These are phyloP conservation scores for Drosophila athabasca DNA, from an alignment of 1,140 invertebrate species.

Conservation along the genomic window DNA sequence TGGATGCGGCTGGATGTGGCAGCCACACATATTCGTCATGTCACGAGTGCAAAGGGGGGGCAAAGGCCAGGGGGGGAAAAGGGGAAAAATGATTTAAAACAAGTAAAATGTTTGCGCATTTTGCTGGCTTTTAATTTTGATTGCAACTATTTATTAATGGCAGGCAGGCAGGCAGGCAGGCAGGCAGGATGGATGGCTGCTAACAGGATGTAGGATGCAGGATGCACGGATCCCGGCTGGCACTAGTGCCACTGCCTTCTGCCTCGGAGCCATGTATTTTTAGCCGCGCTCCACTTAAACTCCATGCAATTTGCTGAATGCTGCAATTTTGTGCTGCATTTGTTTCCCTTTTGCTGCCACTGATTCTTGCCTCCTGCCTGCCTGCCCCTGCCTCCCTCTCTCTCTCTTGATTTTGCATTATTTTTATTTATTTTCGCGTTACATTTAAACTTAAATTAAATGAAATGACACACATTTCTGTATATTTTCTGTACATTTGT, in stretches of 20 bases:
- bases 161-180: constrained; percentile 13
- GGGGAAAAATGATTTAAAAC: constrained; percentile 56
- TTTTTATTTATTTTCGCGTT: constrained; percentile 37
- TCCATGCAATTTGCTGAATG: constrained; percentile 39
- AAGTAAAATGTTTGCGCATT: constrained; percentile 46
- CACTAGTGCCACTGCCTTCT: constrained; percentile 4
- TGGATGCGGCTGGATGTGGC: neutral
- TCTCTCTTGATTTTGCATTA: constrained; percentile 6
- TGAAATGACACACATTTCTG: constrained; percentile 53
- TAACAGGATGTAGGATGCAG: neutral
- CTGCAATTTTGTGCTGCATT: constrained; percentile 28
- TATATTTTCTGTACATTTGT: constrained; percentile 10
- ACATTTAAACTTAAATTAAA: constrained; percentile 61
- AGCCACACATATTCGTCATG: constrained; percentile 53
- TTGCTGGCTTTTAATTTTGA: constrained; percentile 72
- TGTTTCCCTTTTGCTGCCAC: constrained; percentile 15
- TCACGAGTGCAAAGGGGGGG: neutral
- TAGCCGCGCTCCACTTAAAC: constrained; percentile 61
- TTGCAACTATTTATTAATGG: constrained; percentile 77
- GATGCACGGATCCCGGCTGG: constrained; percentile 2
- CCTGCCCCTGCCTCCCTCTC: neutral
- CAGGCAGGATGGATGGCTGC: neutral
- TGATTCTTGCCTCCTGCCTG: no score
- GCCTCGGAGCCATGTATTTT: constrained; percentile 29
- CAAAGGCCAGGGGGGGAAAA: neutral